Evolutionary conservation across 2,797 vertebrate genomes (phyloP).

Genomic region (Carcharodon carcharias): DNA sequence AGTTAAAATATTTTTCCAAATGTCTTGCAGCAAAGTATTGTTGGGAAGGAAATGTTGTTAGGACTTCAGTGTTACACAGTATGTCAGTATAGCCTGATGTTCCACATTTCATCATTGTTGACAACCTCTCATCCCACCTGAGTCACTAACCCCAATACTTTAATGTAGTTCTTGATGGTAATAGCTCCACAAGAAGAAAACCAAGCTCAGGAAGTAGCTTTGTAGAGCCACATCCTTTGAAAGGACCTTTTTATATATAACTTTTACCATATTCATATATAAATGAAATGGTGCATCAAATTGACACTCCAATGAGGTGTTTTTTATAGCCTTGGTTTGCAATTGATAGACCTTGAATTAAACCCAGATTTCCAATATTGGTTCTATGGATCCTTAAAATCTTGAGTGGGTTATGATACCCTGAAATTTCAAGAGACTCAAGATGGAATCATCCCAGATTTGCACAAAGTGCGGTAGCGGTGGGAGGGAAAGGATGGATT

Average conservation of each 20-base stretch:
- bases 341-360: neutral
- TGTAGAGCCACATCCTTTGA: neutral
- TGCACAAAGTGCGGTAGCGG: no score
- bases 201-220: neutral
- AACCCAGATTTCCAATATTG: neutral
- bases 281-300: neutral
- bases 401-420: neutral
- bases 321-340: neutral
- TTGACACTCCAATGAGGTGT: neutral
- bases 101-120: neutral
- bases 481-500: no score
- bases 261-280: neutral
- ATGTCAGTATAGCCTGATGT: neutral
- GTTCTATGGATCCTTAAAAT: neutral
- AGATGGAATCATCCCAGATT: no score
- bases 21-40: neutral
- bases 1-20: slow-evolving; percentile 3
- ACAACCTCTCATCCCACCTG: neutral
- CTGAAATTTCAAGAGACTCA: neutral
- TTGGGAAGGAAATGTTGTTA: neutral
- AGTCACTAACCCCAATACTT: neutral
- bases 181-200: neutral
- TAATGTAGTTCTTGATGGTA: neutral
- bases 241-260: neutral
- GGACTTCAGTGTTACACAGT: no score